Evolutionary conservation across 2,113 vertebrate genomes (phyloP).

Genomic region (Hystrix cristata): DNA sequence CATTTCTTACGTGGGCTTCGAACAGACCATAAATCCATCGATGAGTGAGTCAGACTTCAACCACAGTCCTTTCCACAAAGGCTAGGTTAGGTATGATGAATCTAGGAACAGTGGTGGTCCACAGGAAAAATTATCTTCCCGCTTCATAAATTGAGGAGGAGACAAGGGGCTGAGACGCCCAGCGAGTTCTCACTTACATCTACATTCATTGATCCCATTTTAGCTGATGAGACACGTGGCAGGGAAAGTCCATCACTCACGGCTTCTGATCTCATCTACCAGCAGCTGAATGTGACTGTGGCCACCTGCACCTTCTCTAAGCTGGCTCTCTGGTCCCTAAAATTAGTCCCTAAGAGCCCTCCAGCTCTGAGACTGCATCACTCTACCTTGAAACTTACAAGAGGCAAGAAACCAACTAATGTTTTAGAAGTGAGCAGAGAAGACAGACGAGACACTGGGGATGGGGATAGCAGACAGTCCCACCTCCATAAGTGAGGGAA

Average conservation of each 20-base stretch:
- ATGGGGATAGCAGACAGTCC: fast-evolving
- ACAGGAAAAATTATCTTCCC: conserved; percentile 67
- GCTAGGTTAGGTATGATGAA: conserved; percentile 43
- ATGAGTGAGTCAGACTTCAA: conserved; percentile 74
- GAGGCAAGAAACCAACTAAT: not conserved
- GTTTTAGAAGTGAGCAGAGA: not conserved
- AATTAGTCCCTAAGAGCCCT: not conserved
- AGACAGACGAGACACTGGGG: not conserved
- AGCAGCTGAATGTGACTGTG: too few relatives aligned
- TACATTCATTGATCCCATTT: not conserved
- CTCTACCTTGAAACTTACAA: not conserved
- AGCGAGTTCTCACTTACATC: not conserved
- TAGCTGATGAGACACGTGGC: not conserved
- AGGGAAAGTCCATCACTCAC: not conserved
- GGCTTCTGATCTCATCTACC: not conserved
- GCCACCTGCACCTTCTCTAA: not conserved
- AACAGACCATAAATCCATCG: conserved; percentile 62
- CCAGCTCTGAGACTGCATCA: not conserved
- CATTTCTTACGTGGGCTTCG: conserved; percentile 57
- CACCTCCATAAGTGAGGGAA: not conserved
- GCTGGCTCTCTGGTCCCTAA: not conserved
- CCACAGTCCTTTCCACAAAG: conserved; percentile 73
- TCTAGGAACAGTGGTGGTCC: conserved; percentile 34
- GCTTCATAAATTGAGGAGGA: conserved; percentile 79
- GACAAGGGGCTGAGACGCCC: conserved; percentile 64